Conservation (phyloP, 1,140 invertebrate genomes). For the Papilio xuthus region DNA sequence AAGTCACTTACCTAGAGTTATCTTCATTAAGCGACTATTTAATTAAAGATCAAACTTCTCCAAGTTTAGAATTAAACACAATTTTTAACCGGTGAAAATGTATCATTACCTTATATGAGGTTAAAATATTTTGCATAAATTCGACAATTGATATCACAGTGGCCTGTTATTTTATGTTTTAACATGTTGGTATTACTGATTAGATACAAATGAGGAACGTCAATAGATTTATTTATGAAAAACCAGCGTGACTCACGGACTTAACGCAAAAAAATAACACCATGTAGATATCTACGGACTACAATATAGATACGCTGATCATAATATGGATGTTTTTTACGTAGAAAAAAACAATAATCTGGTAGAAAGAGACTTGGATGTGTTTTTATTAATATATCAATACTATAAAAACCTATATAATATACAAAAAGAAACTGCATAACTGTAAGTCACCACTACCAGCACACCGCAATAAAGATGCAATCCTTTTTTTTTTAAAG, state of each 20-base stretch:
- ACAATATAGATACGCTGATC: too few relatives aligned
- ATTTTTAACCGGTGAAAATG: background rate
- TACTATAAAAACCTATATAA: too few relatives aligned
- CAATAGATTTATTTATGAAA: background rate
- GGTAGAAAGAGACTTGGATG: too few relatives aligned
- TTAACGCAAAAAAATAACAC: slow-evolving; percentile 9
- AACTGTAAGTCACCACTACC: too few relatives aligned
- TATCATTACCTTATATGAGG: background rate
- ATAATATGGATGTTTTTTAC: too few relatives aligned
- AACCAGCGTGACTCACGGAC: background rate
- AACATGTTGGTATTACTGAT: slow-evolving; percentile 8
- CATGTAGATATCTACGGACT: background rate
- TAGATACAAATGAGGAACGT: slow-evolving; percentile 13
- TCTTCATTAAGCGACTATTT: background rate
- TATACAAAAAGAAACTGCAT: too few relatives aligned
- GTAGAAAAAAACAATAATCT: too few relatives aligned
- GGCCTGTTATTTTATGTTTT: slow-evolving; percentile 17
- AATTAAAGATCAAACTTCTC: background rate
- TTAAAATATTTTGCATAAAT: background rate
- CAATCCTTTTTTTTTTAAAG: too few relatives aligned
- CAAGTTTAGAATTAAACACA: too few relatives aligned
- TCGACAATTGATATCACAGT: slow-evolving; percentile 8
- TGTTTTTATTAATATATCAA: too few relatives aligned
- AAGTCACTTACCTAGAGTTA: background rate
- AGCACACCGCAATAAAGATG: too few relatives aligned